Evolutionary conservation across 2,797 vertebrate genomes (phyloP).

Genomic region (Pteronotus mesoamericanus): DNA sequence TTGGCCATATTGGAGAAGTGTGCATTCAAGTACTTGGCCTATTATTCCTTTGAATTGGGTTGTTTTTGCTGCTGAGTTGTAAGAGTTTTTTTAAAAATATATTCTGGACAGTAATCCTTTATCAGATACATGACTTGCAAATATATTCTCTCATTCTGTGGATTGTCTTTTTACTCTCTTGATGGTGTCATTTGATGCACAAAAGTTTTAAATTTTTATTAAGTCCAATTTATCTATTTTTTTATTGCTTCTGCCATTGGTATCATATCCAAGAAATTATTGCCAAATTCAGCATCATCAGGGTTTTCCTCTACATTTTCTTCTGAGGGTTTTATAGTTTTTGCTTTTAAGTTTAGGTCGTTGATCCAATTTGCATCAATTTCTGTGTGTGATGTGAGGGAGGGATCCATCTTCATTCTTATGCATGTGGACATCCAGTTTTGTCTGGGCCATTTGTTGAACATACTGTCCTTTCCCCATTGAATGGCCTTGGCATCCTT

Average conservation of each 20-base stretch:
- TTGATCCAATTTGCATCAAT: neutral
- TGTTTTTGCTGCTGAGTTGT: neutral
- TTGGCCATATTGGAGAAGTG: neutral
- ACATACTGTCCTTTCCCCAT: neutral
- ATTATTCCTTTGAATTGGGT: neutral
- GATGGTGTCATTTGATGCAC: neutral
- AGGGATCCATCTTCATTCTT: neutral
- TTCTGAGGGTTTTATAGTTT: neutral
- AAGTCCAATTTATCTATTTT: neutral
- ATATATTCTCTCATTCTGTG: neutral
- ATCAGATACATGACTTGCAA: neutral
- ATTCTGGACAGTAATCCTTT: neutral
- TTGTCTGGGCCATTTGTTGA: neutral
- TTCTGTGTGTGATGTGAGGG: neutral
- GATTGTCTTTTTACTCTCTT: neutral
- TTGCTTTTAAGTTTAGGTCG: neutral
- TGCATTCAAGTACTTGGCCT: neutral
- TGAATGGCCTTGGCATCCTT: neutral
- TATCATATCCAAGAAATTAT: neutral
- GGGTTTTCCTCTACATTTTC: neutral
- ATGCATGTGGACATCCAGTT: neutral
- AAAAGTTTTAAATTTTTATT: neutral
- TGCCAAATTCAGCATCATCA: neutral
- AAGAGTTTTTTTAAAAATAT: neutral
- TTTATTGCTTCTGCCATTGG: neutral